A percentile compares a stretch with the other conserved stretches of the same genome.
Evolutionary conservation across 2,888 invertebrate species (phyloP).

Genomic region (Eupithecia pulchellata): DNA sequence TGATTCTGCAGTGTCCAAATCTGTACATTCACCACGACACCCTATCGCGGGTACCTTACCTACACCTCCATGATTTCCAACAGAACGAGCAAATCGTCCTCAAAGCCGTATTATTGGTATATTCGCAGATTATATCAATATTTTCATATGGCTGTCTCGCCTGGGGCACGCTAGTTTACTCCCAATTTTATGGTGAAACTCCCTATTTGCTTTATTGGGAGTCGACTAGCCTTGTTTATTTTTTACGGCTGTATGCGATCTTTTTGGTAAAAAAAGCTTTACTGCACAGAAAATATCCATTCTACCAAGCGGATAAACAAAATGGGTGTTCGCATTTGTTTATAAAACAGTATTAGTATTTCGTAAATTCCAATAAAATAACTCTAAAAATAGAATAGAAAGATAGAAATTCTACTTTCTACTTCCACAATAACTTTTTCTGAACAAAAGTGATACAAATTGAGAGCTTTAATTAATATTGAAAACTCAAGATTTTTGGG

Average conservation of each 20-base stretch:
- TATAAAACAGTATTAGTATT: not conserved
- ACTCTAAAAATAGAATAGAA: too few relatives aligned
- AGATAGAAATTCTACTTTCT: too few relatives aligned
- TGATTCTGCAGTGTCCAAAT: not conserved
- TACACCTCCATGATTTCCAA: slow-evolving; percentile 62
- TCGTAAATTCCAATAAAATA: too few relatives aligned
- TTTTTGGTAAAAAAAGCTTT: not conserved
- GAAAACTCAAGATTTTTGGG: not conserved
- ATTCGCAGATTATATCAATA: slow-evolving; percentile 51
- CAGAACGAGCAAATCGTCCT: slow-evolving; percentile 62
- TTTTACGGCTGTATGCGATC: not conserved
- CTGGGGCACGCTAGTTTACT: slow-evolving; percentile 49
- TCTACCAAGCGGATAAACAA: not conserved
- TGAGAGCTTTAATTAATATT: not conserved
- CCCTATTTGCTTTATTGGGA: slow-evolving; percentile 24
- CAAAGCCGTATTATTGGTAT: slow-evolving; percentile 52
- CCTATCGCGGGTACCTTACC: slow-evolving; percentile 48
- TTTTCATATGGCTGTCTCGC: slow-evolving; percentile 53
- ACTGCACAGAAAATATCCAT: not conserved
- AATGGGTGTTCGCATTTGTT: not conserved
- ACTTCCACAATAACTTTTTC: not conserved
- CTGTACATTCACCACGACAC: slow-evolving; percentile 32
- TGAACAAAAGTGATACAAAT: not conserved
- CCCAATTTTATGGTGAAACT: slow-evolving; percentile 29
- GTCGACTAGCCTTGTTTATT: not conserved